Conservation (phyloP, 2,888 invertebrate species). For the Zaprionus lineosus region DNA sequence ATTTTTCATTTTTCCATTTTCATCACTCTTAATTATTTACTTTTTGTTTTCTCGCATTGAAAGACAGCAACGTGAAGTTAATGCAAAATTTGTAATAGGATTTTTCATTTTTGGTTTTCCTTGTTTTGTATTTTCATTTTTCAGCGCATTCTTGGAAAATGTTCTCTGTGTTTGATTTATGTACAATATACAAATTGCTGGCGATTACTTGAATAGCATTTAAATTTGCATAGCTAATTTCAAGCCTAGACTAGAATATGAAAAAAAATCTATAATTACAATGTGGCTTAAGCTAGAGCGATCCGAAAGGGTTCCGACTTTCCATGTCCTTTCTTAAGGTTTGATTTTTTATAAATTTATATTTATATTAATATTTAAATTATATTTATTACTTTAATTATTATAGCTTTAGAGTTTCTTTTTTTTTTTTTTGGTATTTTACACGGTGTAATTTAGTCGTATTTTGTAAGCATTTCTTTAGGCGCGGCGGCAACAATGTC, state of each 20-base stretch:
- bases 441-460: constrained; percentile 37
- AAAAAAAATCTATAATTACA: constrained; percentile 50
- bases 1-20: constrained; percentile 7
- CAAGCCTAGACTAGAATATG: constrained; percentile 55
- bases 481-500: constrained; percentile 80
- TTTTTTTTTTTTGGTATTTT: constrained; percentile 30
- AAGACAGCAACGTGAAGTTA: constrained; percentile 46
- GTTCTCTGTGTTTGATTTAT: constrained; percentile 34
- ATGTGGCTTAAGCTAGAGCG: constrained; percentile 50
- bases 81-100: constrained; percentile 26
- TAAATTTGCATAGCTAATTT: constrained; percentile 55
- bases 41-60: constrained; percentile 13
- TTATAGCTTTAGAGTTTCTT: not conserved
- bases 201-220: constrained; percentile 34
- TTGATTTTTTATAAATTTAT: constrained; percentile 33
- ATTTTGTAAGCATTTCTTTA: constrained; percentile 58
- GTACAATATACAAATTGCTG: constrained; percentile 53
- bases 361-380: not conserved
- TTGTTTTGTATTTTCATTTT: constrained; percentile 25
- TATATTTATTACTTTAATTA: constrained; percentile 12
- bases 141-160: constrained; percentile 46
- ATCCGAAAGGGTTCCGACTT: no score
- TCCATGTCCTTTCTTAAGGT: no score
- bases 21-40: constrained; percentile 18
- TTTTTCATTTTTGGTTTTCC: constrained; percentile 3